Evolutionary conservation across 1,140 invertebrate species (phyloP).

Genomic region (Bradynema listronoti): DNA sequence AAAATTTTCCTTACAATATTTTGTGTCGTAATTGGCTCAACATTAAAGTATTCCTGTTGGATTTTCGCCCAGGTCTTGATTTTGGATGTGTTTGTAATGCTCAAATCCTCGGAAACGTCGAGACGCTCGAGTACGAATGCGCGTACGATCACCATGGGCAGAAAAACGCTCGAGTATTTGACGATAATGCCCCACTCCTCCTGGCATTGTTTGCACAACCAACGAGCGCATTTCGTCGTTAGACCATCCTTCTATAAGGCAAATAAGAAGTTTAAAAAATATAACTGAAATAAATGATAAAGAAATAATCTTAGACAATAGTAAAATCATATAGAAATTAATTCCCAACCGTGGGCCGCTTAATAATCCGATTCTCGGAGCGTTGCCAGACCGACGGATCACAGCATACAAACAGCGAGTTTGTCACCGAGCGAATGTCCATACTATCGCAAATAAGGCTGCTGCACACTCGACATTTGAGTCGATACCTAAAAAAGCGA

Average conservation of each 20-base stretch:
- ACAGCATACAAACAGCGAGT: conserved; percentile 25
- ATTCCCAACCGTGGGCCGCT: conserved; percentile 13
- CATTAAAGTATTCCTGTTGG: conserved; percentile 23
- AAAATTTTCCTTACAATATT: conserved; percentile 24
- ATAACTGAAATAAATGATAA: neutral
- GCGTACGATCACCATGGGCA: conserved; percentile 13
- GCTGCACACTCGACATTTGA: conserved; percentile 16
- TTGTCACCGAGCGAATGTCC: conserved; percentile 17
- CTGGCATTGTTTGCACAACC: conserved; percentile 19
- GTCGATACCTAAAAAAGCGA: conserved; percentile 4
- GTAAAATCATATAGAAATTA: conserved; percentile 2
- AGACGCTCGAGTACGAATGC: conserved; percentile 16
- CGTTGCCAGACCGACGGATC: conserved; percentile 23
- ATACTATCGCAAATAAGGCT: conserved; percentile 24
- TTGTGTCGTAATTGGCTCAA: conserved; percentile 17
- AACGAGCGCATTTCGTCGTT: conserved; percentile 25
- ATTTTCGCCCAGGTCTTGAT: conserved; percentile 21
- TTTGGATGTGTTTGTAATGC: neutral
- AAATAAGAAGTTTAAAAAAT: neutral
- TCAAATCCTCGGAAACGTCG: conserved; percentile 9
- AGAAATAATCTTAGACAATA: neutral
- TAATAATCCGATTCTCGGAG: conserved; percentile 1
- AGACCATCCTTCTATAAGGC: conserved; percentile 23
- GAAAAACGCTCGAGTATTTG: conserved; percentile 31
- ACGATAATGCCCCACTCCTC: conserved; percentile 22